A percentile compares a stretch with the other conserved stretches of the same genome.
Evolutionary conservation across 2,113 vertebrate species (phyloP).

Genomic region (Aldabrachelys gigantea): DNA sequence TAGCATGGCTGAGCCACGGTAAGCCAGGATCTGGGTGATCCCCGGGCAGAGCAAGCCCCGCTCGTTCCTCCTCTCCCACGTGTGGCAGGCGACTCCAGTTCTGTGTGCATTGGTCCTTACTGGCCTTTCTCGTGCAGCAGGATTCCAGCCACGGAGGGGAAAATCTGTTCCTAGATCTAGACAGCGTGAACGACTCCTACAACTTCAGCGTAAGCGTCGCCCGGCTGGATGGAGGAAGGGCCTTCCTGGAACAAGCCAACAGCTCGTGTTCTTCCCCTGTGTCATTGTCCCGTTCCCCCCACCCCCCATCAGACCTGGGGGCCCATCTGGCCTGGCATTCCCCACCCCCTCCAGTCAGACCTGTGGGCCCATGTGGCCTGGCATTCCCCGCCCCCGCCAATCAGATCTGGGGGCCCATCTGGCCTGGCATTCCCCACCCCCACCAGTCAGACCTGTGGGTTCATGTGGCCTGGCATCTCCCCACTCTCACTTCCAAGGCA

Average conservation of each 20-base stretch:
- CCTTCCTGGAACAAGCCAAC: not conserved
- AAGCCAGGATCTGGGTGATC: not conserved
- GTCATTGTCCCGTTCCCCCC: not conserved
- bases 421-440: not conserved
- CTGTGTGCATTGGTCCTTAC: not conserved
- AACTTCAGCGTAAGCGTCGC: constrained; percentile 82
- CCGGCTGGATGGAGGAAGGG: not conserved
- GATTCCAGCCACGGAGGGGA: not conserved
- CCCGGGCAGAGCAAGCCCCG: not conserved
- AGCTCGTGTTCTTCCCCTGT: not conserved
- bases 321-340: no score
- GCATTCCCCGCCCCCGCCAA: no score
- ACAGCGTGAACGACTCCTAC: constrained; percentile 68
- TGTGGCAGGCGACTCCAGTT: not conserved
- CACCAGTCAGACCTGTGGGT: not conserved
- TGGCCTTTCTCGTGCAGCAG: constrained; percentile 12
- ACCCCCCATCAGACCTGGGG: no score
- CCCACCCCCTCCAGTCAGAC: no score
- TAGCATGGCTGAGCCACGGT: not conserved
- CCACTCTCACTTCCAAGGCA: not conserved
- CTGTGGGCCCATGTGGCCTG: not conserved
- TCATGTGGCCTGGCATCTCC: no score
- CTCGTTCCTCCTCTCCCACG: not conserved
- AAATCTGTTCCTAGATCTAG: constrained; percentile 64
- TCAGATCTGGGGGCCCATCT: no score